phyloP scores from a whole-genome alignment of 2,113 vertebrate genomes.

The Parus major region DNA sequence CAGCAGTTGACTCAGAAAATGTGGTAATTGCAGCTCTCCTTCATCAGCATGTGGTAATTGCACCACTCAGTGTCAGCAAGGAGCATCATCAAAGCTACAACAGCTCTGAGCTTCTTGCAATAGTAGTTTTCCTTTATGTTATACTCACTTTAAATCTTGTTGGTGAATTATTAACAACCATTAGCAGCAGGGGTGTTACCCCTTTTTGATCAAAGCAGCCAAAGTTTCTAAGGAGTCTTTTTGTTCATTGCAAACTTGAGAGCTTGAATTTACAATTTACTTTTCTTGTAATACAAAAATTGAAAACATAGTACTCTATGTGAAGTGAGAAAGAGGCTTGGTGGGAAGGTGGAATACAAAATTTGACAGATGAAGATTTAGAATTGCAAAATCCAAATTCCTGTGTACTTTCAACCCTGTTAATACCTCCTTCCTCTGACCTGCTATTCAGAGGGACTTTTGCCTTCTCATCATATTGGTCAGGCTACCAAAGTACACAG shows the following conservation, averaged over 20 bases:
- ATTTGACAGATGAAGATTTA: not conserved
- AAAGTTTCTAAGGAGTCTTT: not conserved
- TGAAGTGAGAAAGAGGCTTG: not conserved
- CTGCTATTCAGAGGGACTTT: not conserved
- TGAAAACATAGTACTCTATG: not conserved
- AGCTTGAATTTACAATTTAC: not conserved
- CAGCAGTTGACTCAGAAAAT: constrained; percentile 35
- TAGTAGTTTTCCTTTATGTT: not conserved
- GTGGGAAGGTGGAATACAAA: not conserved
- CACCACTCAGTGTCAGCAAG: constrained; percentile 50
- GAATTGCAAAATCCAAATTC: not conserved
- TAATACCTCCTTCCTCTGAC: not conserved
- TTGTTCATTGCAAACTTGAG: not conserved
- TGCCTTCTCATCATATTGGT: not conserved
- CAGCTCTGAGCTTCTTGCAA: not conserved
- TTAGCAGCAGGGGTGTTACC: not conserved
- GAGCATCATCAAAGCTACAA: constrained; percentile 49
- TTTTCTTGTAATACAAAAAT: not conserved
- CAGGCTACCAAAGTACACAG: not conserved
- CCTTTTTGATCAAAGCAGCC: not conserved
- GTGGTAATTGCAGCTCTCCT: not conserved
- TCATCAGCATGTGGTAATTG: constrained; percentile 38
- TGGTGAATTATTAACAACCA: constrained; percentile 45
- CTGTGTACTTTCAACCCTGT: not conserved
- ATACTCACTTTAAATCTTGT: constrained; percentile 45